Evolutionary conservation across 2,888 invertebrate species (phyloP).

Genomic region (Drosophila birchii): DNA sequence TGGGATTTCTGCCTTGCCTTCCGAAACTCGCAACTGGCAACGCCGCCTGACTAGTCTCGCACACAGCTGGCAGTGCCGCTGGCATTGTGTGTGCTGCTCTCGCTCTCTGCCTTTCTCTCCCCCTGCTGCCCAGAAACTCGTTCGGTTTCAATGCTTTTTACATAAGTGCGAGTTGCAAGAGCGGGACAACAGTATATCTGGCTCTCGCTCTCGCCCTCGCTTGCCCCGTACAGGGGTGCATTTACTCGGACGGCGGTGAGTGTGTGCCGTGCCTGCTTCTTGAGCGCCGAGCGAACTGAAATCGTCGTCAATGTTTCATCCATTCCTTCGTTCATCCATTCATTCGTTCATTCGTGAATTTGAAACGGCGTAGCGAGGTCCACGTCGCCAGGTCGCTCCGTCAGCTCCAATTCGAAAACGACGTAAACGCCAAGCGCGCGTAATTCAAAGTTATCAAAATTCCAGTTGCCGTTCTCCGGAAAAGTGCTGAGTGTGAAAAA

Average conservation of each 20-base stretch:
- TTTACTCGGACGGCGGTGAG: conserved; percentile 60
- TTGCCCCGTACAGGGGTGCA: conserved; percentile 67
- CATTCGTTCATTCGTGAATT: conserved; percentile 84
- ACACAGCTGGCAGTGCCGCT: conserved; percentile 64
- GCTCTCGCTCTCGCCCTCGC: conserved; percentile 27
- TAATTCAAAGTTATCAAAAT: conserved; percentile 71
- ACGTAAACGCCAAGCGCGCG: conserved; percentile 72
- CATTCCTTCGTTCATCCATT: too few species aligned
- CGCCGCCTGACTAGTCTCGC: conserved; percentile 42
- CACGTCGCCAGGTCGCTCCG: conserved; percentile 72
- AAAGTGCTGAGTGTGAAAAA: conserved; percentile 29
- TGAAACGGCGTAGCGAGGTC: conserved; percentile 82
- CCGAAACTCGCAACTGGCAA: conserved; percentile 61
- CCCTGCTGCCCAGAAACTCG: conserved; percentile 64
- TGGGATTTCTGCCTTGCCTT: conserved; percentile 27
- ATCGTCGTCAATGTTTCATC: too few species aligned
- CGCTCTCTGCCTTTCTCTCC: conserved; percentile 36
- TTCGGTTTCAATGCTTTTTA: conserved; percentile 78
- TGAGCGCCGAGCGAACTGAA: conserved; percentile 79
- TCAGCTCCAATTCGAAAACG: conserved; percentile 68
- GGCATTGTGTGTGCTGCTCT: conserved; percentile 52
- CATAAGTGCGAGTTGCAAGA: conserved; percentile 69
- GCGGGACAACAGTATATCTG: conserved; percentile 12
- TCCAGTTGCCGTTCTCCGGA: conserved; percentile 16
- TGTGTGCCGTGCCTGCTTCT: conserved; percentile 70